phyloP scores from a whole-genome alignment of 2,888 invertebrate genomes.

The Trichopoda pennipes region DNA sequence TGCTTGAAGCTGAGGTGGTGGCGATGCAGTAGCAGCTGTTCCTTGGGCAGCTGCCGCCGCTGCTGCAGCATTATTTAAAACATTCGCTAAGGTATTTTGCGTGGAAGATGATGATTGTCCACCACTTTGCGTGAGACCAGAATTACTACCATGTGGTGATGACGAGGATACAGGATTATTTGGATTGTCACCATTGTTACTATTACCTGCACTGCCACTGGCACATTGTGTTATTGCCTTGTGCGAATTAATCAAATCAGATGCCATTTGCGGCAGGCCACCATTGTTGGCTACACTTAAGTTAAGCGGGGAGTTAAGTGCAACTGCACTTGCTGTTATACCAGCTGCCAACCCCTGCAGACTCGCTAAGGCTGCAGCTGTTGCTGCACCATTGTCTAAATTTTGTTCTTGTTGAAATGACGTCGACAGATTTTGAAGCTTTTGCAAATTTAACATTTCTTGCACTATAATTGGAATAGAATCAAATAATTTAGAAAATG shows the following conservation, averaged over 20 bases:
- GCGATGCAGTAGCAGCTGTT: conserved; percentile 79
- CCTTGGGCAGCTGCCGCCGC: conserved; percentile 72
- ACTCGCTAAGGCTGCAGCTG: conserved; percentile 84
- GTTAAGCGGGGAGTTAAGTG: conserved; percentile 91
- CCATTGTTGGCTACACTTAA: conserved; percentile 86
- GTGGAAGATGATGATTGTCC: conserved; percentile 66
- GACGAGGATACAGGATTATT: conserved; percentile 50
- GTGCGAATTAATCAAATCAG: conserved; percentile 61
- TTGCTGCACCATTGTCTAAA: conserved; percentile 82
- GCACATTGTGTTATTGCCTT: conserved; percentile 72
- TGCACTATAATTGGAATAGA: conserved; percentile 77
- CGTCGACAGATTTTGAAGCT: conserved; percentile 90
- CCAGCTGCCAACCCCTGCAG: conserved; percentile 83
- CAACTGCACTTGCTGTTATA: conserved; percentile 80
- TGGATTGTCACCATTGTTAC: conserved; percentile 62
- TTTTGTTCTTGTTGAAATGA: conserved; percentile 84
- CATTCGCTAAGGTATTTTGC: conserved; percentile 76
- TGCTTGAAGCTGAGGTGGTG: conserved; percentile 79
- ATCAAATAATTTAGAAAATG: conserved; percentile 65
- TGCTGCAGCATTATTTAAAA: conserved; percentile 73
- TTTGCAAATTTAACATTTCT: conserved; percentile 82
- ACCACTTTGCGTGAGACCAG: conserved; percentile 45
- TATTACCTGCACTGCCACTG: conserved; percentile 59
- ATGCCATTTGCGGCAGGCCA: conserved; percentile 48
- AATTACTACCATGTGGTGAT: conserved; percentile 59